Conservation (phyloP, 2,888 invertebrate species). For the Harpalus rufipes region DNA sequence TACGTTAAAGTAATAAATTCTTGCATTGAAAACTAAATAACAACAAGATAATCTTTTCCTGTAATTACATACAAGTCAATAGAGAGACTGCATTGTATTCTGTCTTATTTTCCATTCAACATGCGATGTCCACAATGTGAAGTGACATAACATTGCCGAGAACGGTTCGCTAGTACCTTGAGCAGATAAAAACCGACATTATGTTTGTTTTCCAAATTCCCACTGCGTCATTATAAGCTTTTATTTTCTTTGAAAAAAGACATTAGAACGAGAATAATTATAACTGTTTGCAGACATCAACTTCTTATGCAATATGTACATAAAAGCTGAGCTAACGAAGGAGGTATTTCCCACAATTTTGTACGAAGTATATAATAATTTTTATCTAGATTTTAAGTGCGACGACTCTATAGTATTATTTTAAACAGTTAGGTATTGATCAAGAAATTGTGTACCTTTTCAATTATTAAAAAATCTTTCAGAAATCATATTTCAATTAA, state of each 20-base stretch:
- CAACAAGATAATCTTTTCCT: too few relatives aligned
- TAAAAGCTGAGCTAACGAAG: not conserved
- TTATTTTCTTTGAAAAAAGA: constrained; percentile 28
- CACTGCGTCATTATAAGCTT: constrained; percentile 4
- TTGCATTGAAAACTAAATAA: too few relatives aligned
- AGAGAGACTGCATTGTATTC: too few relatives aligned
- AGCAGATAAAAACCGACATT: not conserved
- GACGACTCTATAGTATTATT: too few relatives aligned
- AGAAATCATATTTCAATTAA: too few relatives aligned
- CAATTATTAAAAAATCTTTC: too few relatives aligned
- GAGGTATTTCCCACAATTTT: not conserved
- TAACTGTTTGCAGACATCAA: constrained; percentile 1
- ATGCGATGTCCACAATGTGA: not conserved
- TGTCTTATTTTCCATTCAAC: too few relatives aligned
- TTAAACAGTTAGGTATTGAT: too few relatives aligned
- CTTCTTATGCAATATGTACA: not conserved
- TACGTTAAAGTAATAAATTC: too few relatives aligned
- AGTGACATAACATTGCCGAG: not conserved
- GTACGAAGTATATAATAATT: not conserved
- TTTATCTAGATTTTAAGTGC: too few relatives aligned
- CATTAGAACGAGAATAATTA: constrained; percentile 25
- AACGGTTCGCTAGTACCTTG: not conserved
- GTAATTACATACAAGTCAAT: not conserved
- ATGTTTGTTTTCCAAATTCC: constrained; percentile 28
- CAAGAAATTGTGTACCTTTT: too few relatives aligned